Evolutionary conservation across 2,113 vertebrate genomes (phyloP).

Genomic region (Suricata suricatta): DNA sequence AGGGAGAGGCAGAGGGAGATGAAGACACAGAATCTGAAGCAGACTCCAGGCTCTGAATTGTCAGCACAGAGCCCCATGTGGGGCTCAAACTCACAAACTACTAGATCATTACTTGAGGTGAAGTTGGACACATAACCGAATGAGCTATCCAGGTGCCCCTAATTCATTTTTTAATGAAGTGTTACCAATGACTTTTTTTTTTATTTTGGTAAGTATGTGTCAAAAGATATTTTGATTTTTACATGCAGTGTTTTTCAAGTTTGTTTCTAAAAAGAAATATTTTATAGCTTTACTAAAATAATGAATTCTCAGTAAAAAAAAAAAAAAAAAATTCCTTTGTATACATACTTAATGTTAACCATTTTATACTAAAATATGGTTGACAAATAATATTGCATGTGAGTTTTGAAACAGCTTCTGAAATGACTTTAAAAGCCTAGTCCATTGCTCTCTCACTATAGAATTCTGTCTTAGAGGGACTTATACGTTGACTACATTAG

Average conservation of each 20-base stretch:
- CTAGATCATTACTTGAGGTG: no score
- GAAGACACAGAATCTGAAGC: no score
- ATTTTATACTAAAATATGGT: neutral
- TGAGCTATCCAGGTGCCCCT: no score
- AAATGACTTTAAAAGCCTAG: neutral
- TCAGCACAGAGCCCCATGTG: no score
- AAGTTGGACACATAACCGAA: no score
- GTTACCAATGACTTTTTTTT: neutral
- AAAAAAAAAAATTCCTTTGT: neutral
- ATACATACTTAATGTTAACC: neutral
- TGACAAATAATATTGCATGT: neutral
- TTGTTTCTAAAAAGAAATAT: neutral
- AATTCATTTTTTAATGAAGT: neutral
- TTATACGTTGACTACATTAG: neutral
- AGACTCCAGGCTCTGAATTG: no score
- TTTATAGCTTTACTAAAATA: neutral
- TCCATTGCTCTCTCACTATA: neutral
- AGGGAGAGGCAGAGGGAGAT: no score
- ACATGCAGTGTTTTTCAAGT: neutral
- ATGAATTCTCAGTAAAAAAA: neutral
- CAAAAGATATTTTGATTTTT: neutral
- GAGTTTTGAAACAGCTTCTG: neutral
- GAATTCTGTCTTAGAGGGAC: neutral
- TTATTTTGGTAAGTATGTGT: no score
- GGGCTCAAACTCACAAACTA: no score